Conservation (phyloP, 1,140 invertebrate species). For the Lethrus apterus region DNA sequence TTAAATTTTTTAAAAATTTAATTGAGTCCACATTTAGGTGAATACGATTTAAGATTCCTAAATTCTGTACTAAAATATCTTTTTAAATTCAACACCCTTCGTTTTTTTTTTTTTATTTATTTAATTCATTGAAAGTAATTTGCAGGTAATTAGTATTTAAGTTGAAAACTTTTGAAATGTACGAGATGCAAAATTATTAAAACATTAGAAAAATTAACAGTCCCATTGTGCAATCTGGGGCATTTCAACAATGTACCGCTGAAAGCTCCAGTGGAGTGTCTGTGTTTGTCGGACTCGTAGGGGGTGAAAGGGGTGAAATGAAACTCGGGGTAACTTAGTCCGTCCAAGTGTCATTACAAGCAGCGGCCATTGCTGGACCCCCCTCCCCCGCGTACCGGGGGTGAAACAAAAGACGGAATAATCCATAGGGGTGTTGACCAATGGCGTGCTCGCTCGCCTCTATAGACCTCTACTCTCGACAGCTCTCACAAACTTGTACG, state of each 20-base stretch:
- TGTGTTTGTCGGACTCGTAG: constrained; percentile 18
- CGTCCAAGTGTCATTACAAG: constrained; percentile 41
- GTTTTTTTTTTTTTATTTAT: too few relatives aligned
- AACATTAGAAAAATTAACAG: too few relatives aligned
- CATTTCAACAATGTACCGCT: background rate
- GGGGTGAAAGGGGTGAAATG: constrained; percentile 13
- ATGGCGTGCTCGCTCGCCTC: constrained; percentile 30
- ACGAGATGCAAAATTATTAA: too few relatives aligned
- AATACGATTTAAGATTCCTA: too few relatives aligned
- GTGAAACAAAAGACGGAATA: constrained; percentile 42
- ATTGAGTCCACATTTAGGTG: too few relatives aligned
- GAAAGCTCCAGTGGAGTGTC: constrained; percentile 14
- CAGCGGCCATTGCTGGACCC: constrained; percentile 22
- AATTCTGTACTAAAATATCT: too few relatives aligned
- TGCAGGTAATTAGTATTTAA: too few relatives aligned
- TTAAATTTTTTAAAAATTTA: too few relatives aligned
- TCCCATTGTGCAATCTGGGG: too few relatives aligned
- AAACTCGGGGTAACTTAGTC: constrained; percentile 29
- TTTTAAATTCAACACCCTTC: too few relatives aligned
- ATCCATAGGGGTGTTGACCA: constrained; percentile 41
- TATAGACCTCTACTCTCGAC: constrained; percentile 15
- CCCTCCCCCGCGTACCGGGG: constrained; percentile 24
- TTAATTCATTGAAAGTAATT: too few relatives aligned
- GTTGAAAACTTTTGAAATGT: too few relatives aligned
- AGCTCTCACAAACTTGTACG: constrained; percentile 13